Evolutionary conservation across 2,113 vertebrate species (phyloP), one percentile per base, ranked within the genome.

Genomic region (Microtus montanus): DNA sequence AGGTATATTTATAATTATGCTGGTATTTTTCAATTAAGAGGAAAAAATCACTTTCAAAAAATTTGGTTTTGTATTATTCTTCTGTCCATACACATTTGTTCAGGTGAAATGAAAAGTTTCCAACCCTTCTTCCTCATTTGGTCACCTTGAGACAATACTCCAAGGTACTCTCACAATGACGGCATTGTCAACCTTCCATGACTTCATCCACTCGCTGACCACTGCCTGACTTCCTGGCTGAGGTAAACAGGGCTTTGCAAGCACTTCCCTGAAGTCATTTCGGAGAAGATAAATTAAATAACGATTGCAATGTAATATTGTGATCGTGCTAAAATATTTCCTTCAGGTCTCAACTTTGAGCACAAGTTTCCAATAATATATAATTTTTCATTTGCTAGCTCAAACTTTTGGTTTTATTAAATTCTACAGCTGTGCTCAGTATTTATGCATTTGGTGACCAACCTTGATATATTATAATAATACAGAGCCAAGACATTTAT

Each of bases 281-380:
- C 97, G 97, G 98, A 97, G 97, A 96, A 99, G 98, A 98, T 99
- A 99, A 98, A 98, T 99, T 98, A 98, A 98, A 98, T 98, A 98
- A 99, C 97, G 98, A 98, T 98, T 98, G 98, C 98, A 98, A 98
- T 97, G 98, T 98, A 99, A 99, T 99, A 99, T 97, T 98, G 98
- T 98, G 98, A 99, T 98, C 98, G 98, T 98, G 98, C 98, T 98
- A 98, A 99, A 99, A 98, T 98, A 98, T 98, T 98, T 98, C 98
- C 98, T 98, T 99, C 98, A 98, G 97, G 98, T 98, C 98, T 98
- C 98, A 98, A 98, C 98, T 98, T 98, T 96, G 97, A 98, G 98
- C 98, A 99, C 98, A 98, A 99, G 98, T 99, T 99, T 99, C 98
- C 98, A 99, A 99, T 99, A 98, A 99, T 98, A 98, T 95, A 92